phyloP scores from a whole-genome alignment of 2,888 invertebrate species.

The Blomia tropicalis region DNA sequence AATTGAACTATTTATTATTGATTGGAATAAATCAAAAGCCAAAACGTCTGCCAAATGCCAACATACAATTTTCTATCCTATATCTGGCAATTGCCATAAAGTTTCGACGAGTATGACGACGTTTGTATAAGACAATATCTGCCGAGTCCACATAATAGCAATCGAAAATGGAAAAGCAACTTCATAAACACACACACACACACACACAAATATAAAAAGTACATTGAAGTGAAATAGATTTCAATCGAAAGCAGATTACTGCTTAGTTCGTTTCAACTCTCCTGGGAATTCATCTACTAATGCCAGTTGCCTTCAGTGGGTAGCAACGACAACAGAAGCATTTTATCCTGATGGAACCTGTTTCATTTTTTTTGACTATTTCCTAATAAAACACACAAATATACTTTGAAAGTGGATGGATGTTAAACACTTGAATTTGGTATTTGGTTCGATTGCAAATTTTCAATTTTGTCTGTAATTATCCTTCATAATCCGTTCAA shows the following conservation, averaged over 20 bases:
- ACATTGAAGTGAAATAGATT: constrained; percentile 5
- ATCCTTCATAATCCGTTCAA: too few species aligned
- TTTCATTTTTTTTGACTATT: neutral
- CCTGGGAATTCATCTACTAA: too few species aligned
- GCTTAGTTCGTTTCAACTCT: neutral
- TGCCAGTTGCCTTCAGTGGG: too few species aligned
- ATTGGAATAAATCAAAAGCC: constrained; percentile 1
- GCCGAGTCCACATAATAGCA: constrained; percentile 3
- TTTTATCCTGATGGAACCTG: too few species aligned
- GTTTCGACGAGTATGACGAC: neutral
- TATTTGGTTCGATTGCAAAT: neutral
- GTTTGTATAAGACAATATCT: neutral
- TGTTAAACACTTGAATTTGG: neutral
- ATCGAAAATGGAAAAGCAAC: constrained; percentile 12
- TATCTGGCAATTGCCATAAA: neutral
- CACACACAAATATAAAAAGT: neutral
- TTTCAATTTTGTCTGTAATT: neutral
- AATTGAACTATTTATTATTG: neutral
- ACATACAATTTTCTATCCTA: neutral
- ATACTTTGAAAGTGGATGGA: neutral
- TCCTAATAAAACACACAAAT: neutral
- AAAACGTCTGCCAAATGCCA: neutral
- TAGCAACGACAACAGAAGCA: too few species aligned
- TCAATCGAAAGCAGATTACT: constrained; percentile 11
- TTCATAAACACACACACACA: neutral